Conservation (phyloP, 2,113 vertebrate species). For the Hippoglossus stenolepis region DNA sequence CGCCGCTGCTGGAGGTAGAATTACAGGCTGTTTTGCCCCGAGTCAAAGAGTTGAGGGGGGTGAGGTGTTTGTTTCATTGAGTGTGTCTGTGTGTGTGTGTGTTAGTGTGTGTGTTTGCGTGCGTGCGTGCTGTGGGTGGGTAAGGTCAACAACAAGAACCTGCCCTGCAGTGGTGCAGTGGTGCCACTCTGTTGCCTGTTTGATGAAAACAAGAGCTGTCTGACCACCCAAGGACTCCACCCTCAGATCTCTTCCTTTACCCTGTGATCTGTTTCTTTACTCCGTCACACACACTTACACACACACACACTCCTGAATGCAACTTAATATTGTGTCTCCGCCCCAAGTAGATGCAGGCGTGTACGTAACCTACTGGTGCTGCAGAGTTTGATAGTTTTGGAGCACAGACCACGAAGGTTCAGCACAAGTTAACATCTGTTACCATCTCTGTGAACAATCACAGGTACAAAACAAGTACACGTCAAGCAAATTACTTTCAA, state of each 20-base stretch:
- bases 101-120: conserved; percentile 1
- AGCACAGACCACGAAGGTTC: too few species aligned
- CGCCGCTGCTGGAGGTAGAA: conserved; percentile 34
- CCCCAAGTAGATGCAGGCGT: too few species aligned
- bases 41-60: conserved; percentile 3
- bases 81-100: too few species aligned
- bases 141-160: conserved; percentile 15
- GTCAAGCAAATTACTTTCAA: too few species aligned
- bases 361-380: too few species aligned
- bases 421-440: too few species aligned
- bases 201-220: conserved; percentile 56
- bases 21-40: conserved; percentile 49
- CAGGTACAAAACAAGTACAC: too few species aligned
- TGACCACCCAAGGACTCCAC: conserved; percentile 22
- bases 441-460: too few species aligned
- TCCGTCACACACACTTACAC: neutral
- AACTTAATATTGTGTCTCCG: too few species aligned
- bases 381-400: too few species aligned
- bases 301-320: neutral
- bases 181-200: conserved; percentile 43
- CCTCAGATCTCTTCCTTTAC: conserved; percentile 24
- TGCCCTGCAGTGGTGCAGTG: conserved; percentile 58
- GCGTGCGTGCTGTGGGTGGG: neutral
- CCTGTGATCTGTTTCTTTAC: neutral
- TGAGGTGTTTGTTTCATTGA: conserved; percentile 18